Evolutionary conservation across 2,888 invertebrate species (phyloP).

Genomic region (Schizaphis graminum): DNA sequence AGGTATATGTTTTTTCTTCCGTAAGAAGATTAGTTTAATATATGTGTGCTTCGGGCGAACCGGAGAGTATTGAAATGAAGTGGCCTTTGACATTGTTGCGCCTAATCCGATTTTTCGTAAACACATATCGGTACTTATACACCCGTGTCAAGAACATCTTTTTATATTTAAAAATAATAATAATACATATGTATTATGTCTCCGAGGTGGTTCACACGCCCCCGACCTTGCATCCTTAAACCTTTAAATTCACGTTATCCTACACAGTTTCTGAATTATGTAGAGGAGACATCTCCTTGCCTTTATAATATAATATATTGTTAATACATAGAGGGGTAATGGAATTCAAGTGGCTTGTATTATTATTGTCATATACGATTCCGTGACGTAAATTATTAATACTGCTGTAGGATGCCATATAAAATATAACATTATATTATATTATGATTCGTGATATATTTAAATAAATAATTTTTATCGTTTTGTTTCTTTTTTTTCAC

Average conservation of each 20-base stretch:
- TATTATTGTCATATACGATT: neutral
- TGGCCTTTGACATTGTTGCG: constrained; percentile 63
- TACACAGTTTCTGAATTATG: neutral
- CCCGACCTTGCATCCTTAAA: neutral
- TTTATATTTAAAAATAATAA: constrained; percentile 32
- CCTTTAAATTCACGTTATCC: neutral
- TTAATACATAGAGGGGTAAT: neutral
- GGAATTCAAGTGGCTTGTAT: neutral
- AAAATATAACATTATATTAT: no score
- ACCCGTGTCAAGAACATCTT: constrained; percentile 56
- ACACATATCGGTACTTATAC: constrained; percentile 47
- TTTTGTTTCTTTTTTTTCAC: neutral
- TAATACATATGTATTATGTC: neutral
- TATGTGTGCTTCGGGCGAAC: neutral
- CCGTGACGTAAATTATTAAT: neutral
- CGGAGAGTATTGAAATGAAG: constrained; percentile 52
- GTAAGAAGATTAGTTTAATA: constrained; percentile 58
- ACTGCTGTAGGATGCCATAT: neutral
- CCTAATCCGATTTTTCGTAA: constrained; percentile 64
- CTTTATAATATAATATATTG: neutral
- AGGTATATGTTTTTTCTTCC: constrained; percentile 33
- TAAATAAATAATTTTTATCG: neutral
- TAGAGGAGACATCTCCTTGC: neutral
- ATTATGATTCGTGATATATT: no score
- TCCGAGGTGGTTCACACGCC: constrained; percentile 50